phyloP scores from a whole-genome alignment of 1,140 invertebrate species.

The Drosophila parvula region DNA sequence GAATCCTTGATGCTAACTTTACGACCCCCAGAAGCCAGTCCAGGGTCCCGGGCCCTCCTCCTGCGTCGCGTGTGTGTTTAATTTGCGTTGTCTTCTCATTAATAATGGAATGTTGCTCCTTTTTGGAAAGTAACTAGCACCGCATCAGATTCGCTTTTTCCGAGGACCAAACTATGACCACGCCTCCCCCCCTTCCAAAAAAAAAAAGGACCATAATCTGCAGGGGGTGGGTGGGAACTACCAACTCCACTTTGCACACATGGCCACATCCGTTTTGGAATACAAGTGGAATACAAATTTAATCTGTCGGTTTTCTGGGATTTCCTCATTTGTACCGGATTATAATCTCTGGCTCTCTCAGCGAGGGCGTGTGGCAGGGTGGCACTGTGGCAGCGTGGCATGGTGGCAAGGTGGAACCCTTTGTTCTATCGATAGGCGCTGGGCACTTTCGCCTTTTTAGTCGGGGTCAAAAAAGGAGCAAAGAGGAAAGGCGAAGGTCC shows the following conservation, averaged over 20 bases:
- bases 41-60: background rate
- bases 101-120: constrained; percentile 66
- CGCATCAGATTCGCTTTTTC: constrained; percentile 39
- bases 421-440: constrained; percentile 62
- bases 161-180: constrained; percentile 45
- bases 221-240: constrained; percentile 14
- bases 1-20: constrained; percentile 47
- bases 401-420: constrained; percentile 23
- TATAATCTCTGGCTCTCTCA: constrained; percentile 54
- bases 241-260: constrained; percentile 66
- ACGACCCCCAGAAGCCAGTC: constrained; percentile 17
- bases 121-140: constrained; percentile 48
- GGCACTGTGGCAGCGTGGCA: constrained; percentile 4
- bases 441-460: constrained; percentile 47
- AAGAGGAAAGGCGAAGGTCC: constrained; percentile 25
- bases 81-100: constrained; percentile 76
- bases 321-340: constrained; percentile 77
- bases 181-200: constrained; percentile 15
- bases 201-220: constrained; percentile 15
- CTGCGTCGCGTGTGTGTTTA: constrained; percentile 60
- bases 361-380: background rate
- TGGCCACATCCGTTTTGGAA: constrained; percentile 63
- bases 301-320: constrained; percentile 78
- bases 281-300: constrained; percentile 77
- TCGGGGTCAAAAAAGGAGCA: constrained; percentile 14